phyloP scores from a whole-genome alignment of 1,140 invertebrate genomes.

The Drosophila kanapiae region DNA sequence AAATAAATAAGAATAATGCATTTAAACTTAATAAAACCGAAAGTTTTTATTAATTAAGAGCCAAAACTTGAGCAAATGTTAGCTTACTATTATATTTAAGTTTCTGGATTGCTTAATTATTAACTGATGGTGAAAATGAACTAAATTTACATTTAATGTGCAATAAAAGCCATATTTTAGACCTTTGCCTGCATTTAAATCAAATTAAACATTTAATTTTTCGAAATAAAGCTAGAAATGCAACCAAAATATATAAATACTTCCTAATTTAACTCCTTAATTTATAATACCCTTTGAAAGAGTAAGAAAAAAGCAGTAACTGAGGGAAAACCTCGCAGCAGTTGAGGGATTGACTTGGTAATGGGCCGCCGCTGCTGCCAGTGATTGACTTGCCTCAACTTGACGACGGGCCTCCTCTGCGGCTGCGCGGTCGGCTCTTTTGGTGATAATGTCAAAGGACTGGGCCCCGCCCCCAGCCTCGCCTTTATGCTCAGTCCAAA shows the following conservation, averaged over 20 bases:
- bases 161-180: no score
- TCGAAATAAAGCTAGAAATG: not conserved
- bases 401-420: constrained; percentile 38
- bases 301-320: not conserved
- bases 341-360: constrained; percentile 23
- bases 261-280: no score
- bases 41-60: no score
- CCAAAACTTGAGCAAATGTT: no score
- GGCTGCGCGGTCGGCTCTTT: constrained; percentile 54
- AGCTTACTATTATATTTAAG: no score
- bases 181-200: no score
- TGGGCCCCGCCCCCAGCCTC: constrained; percentile 10
- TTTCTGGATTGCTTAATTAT: no score
- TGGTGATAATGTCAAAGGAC: constrained; percentile 79
- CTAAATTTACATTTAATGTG: no score
- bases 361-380: constrained; percentile 38
- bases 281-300: not conserved
- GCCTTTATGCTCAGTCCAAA: not conserved
- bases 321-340: not conserved
- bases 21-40: no score
- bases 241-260: not conserved
- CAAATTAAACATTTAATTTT: no score
- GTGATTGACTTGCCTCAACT: constrained; percentile 68
- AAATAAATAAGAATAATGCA: no score
- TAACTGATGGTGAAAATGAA: no score